Conservation (phyloP, 2,888 invertebrate genomes). For the Isoperla grammatica region DNA sequence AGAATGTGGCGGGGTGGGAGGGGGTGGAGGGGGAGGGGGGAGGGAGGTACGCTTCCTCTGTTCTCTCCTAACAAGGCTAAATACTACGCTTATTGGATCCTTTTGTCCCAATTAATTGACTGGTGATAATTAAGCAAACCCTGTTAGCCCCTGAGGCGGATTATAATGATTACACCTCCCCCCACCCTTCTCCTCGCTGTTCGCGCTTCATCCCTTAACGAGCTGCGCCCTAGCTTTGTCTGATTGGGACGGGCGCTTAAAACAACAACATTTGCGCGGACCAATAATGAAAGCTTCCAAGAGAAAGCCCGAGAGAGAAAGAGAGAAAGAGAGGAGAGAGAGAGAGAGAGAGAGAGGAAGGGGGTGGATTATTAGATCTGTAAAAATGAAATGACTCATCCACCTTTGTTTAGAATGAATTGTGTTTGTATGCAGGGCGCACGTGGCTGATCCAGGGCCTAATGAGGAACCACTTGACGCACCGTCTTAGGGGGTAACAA, state of each 20-base stretch:
- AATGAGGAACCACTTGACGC: no score
- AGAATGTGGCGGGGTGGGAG: no score
- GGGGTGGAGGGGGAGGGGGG: no score
- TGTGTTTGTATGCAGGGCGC: background rate
- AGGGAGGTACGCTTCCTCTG: no score
- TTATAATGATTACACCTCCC: constrained; percentile 30
- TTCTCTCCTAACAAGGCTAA: no score
- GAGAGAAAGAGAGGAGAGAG: background rate
- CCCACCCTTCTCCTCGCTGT: constrained; percentile 21
- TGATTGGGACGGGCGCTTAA: constrained; percentile 48
- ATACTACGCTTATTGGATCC: constrained; percentile 24
- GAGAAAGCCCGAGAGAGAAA: constrained; percentile 8
- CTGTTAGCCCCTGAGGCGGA: constrained; percentile 37
- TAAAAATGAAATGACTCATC: constrained; percentile 18
- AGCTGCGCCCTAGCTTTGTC: constrained; percentile 38
- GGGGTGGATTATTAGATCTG: constrained; percentile 5
- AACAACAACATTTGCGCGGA: constrained; percentile 47
- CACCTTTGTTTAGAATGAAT: constrained; percentile 3
- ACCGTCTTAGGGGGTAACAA: no score
- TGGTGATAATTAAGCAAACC: constrained; percentile 44
- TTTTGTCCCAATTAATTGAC: constrained; percentile 44
- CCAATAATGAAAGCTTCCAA: constrained; percentile 41
- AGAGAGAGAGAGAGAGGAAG: background rate
- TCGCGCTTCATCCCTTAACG: constrained; percentile 31
- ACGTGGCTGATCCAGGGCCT: no score